Base-by-base conservation (phyloP, 2,113 vertebrate species). In the Albula goreensis region DNA sequence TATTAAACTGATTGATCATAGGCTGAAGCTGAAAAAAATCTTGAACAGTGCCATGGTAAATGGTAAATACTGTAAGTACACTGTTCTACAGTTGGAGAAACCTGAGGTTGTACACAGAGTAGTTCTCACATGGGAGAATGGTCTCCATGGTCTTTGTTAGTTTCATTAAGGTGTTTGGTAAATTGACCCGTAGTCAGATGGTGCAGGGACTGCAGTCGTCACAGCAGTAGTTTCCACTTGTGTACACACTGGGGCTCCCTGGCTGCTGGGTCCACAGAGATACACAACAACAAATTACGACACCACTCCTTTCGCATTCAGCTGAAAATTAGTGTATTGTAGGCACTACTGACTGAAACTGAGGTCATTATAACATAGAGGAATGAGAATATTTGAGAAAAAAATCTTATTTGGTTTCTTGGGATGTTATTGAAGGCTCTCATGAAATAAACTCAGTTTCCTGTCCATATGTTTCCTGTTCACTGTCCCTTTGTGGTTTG, bases 71-170 rank as follows among this genome's bases (percentile, higher is more conserved):
- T 79, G 50, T 49, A 79, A 0, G 74, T 25, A 17, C 78, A 49
- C 15, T 17, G 10, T 48, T 78, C 41, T 78, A 78, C 6, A 78
- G 19, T 77, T n/a, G 48, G 77, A 78, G 77, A 5, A 78, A 12
- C 8, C 31, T 3, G 41, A 78, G 22, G 3, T 53, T 13, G 48
- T 7, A 22, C 52, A 53, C 50, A 25, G 19, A 3, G 3, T 5
- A 53, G 49, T 53, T 53, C 52, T 53, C 52, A 52, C 80, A 31
- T 31, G 50, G 80, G 50, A 81, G 19, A 50, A 51, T 12, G 17
- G 50, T 81, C 80, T 81, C 80, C 52, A 52, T 81, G 51, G 50
- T 81, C 50, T 80, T 56, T 81, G 22, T 81, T 51, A 81, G 22
- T 56, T 81, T 53, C 52, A 25, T 81, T 25, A 81, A 11, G 60